phyloP scores from a whole-genome alignment of 2,888 invertebrate species.

The Leptodirus hochenwartii region DNA sequence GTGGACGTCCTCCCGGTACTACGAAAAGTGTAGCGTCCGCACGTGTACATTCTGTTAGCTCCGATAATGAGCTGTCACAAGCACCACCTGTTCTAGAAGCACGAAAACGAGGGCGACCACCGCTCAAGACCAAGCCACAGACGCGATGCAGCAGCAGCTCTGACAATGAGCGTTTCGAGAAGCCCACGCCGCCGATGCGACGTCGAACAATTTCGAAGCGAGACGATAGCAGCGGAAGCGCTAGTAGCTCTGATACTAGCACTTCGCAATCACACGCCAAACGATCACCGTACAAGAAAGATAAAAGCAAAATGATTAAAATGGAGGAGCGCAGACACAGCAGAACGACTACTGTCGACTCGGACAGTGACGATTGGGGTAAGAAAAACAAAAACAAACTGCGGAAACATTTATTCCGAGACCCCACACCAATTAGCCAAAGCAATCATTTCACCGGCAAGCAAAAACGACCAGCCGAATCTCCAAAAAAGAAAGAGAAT shows the following conservation, averaged over 20 bases:
- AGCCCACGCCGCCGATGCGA: conserved; percentile 17
- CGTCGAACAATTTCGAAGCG: conserved; percentile 18
- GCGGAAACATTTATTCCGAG: conserved; percentile 13
- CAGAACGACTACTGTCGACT: too few relatives aligned
- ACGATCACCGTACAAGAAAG: too few relatives aligned
- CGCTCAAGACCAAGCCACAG: conserved; percentile 12
- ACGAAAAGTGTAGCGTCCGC: conserved; percentile 9
- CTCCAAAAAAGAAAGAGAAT: conserved; percentile 19
- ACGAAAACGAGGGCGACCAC: conserved; percentile 22
- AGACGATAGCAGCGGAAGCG: conserved; percentile 11
- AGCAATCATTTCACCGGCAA: conserved; percentile 10
- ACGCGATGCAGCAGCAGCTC: conserved; percentile 4
- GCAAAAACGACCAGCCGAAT: conserved; percentile 16
- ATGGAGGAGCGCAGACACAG: too few relatives aligned
- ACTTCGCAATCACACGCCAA: too few relatives aligned
- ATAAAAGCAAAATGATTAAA: too few relatives aligned
- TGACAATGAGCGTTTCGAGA: too few relatives aligned
- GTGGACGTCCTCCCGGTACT: conserved; percentile 14
- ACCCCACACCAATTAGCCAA: conserved; percentile 8
- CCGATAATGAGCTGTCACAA: conserved; percentile 18
- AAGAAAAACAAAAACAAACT: conserved; percentile 19
- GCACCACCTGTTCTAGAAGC: conserved; percentile 19
- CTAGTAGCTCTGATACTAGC: conserved; percentile 9
- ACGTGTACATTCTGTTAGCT: conserved; percentile 12
- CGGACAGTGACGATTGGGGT: conserved; percentile 23